Evolutionary conservation across 2,113 vertebrate genomes (phyloP).

Genomic region (Sebastes fasciatus): DNA sequence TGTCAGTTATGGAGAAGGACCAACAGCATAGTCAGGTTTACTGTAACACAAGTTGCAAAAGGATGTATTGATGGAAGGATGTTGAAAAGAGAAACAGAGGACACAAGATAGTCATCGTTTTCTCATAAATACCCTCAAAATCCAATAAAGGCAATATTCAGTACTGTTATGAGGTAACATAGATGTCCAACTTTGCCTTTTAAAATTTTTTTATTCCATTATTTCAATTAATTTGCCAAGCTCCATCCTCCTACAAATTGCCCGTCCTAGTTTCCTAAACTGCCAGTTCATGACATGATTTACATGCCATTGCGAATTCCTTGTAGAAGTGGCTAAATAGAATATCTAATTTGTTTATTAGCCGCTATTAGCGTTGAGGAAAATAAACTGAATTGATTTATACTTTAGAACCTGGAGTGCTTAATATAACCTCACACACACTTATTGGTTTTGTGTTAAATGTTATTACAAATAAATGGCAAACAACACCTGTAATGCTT

Average conservation of each 20-base stretch:
- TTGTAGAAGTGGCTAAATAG: constrained; percentile 39
- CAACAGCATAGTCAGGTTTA: constrained; percentile 58
- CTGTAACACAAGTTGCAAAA: constrained; percentile 48
- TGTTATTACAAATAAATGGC: constrained; percentile 55
- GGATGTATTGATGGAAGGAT: constrained; percentile 15
- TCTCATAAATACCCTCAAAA: constrained; percentile 9
- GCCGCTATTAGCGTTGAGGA: constrained; percentile 32
- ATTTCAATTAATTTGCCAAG: neutral
- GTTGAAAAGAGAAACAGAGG: constrained; percentile 9
- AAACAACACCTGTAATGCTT: constrained; percentile 23
- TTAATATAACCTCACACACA: constrained; percentile 43
- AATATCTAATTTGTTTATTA: constrained; percentile 54
- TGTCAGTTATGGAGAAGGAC: constrained; percentile 66
- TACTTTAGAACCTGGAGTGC: constrained; percentile 30
- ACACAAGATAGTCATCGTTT: constrained; percentile 1
- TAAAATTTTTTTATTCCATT: neutral
- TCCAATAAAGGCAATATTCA: neutral
- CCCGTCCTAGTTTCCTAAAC: neutral
- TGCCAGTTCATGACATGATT: constrained; percentile 8
- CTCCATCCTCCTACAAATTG: constrained; percentile 6
- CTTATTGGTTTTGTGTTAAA: constrained; percentile 52
- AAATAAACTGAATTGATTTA: constrained; percentile 58
- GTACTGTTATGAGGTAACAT: neutral
- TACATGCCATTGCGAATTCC: constrained; percentile 3
- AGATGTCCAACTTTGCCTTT: neutral